Base-by-base conservation (phyloP, 1,140 invertebrate genomes). In the Drosophila orosa region DNA sequence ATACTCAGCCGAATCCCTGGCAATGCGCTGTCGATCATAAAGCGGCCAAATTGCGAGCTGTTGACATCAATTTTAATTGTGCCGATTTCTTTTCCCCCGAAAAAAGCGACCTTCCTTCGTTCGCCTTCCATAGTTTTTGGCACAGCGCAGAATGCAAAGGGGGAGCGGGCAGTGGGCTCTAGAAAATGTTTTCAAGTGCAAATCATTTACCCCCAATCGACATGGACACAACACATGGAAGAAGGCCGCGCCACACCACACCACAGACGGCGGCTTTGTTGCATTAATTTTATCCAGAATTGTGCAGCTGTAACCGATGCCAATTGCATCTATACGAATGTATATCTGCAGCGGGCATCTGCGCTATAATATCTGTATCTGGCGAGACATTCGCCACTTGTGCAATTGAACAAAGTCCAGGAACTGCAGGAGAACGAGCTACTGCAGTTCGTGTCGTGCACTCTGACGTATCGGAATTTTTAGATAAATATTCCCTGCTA, bases 61-160 rank as follows among this genome's bases (percentile, higher is more conserved):
- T 89, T 89, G 83, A 84, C 84, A 86, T 79, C 63, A 89, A 77
- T 82, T 84, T 89, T 80, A 86, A 86, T 86, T 86, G 84, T 80
- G 80, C 60, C 82, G 75, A 83, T 68, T 68, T 50, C 35, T 66
- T 65, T 39, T 62, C n/a, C 27, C 59, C 25, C 44, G 24, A 45
- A 67, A 63, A 27, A 19, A 4, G 44, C 31, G 61, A 80, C 80
- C 80, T 83, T 83, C 80, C 58, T 33, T 45, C 37, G 37, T 39
- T n/a, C 37, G 37, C n/a, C 37, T 50, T 10, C 15, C 47, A 60
- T 79, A 79, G 75, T 79, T 84, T 72, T 79, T 76, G 66, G 68
- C 76, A 79, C 33, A 58, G 58, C 45, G 40, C 37, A 68, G 56
- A 67, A 71, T 52, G 56, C 62, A 31, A 42, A 29, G n/a, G 7